A percentile compares a stretch with the other conserved stretches of the same genome.
These are phyloP conservation scores for Holocentrus rufus DNA, from an alignment of 2,797 vertebrate genomes.

Conservation along the genomic window DNA sequence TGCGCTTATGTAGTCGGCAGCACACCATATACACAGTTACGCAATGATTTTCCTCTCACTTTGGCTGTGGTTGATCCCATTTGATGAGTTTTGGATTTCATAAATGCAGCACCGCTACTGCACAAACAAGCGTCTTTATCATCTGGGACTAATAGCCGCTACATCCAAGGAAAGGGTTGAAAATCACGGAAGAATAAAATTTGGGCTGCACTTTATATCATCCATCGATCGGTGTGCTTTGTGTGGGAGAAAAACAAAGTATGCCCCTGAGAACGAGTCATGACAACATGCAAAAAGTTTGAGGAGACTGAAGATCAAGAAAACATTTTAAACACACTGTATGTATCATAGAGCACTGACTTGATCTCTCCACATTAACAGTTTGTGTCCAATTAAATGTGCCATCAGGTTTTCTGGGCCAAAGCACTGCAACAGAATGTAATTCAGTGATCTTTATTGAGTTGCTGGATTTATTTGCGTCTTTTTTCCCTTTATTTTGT, in stretches of 20 bases:
- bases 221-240: constrained; percentile 38
- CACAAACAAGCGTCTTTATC: constrained; percentile 20
- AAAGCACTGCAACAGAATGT: constrained; percentile 65
- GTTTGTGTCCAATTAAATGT: constrained; percentile 45
- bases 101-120: constrained; percentile 18
- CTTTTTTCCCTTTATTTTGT: constrained; percentile 3
- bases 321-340: constrained; percentile 17
- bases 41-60: constrained; percentile 7
- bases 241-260: neutral
- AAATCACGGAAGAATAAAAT: constrained; percentile 35
- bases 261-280: neutral
- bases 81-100: neutral
- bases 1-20: constrained; percentile 41
- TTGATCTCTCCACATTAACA: constrained; percentile 36
- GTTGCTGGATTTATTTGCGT: constrained; percentile 17
- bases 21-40: constrained; percentile 11
- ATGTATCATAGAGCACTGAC: constrained; percentile 40
- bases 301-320: neutral
- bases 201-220: constrained; percentile 25
- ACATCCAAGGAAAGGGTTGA: neutral
- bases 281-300: constrained; percentile 39
- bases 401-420: constrained; percentile 53
- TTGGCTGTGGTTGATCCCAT: neutral
- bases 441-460: constrained; percentile 29
- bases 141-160: neutral